Percentiles rank a stretch among this genome's conserved stretches.
phyloP scores from a whole-genome alignment of 2,797 vertebrate genomes.

The Dendrocincla fuliginosa region DNA sequence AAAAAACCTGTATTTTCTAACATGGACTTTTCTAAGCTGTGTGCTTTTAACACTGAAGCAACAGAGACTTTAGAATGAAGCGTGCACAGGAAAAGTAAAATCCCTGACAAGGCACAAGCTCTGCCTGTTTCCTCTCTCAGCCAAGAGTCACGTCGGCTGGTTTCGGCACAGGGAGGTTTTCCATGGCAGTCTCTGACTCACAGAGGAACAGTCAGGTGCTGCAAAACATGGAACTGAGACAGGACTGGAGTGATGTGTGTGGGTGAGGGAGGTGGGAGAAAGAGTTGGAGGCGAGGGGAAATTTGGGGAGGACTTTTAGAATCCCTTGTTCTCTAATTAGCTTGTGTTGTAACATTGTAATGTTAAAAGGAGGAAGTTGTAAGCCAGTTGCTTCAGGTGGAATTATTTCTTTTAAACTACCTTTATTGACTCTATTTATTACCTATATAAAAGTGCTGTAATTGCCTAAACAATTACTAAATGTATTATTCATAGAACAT shows the following conservation, averaged over 20 bases:
- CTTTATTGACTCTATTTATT: not conserved
- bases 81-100: constrained; percentile 24
- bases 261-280: not conserved
- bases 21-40: accelerated
- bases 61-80: not conserved
- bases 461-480: not conserved
- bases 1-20: not conserved
- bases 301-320: not conserved
- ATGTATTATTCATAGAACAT: not conserved
- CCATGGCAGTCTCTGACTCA: not conserved
- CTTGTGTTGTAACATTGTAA: not conserved
- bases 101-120: constrained; percentile 35
- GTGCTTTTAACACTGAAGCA: not conserved
- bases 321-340: not conserved
- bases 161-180: not conserved
- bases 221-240: not conserved
- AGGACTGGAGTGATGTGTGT: not conserved
- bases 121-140: not conserved
- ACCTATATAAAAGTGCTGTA: not conserved
- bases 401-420: not conserved
- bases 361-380: not conserved
- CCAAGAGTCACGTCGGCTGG: not conserved
- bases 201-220: not conserved
- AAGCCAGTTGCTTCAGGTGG: not conserved
- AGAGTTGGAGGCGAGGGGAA: not conserved